phyloP scores from a whole-genome alignment of 2,113 vertebrate species.

The Halichoeres trimaculatus region DNA sequence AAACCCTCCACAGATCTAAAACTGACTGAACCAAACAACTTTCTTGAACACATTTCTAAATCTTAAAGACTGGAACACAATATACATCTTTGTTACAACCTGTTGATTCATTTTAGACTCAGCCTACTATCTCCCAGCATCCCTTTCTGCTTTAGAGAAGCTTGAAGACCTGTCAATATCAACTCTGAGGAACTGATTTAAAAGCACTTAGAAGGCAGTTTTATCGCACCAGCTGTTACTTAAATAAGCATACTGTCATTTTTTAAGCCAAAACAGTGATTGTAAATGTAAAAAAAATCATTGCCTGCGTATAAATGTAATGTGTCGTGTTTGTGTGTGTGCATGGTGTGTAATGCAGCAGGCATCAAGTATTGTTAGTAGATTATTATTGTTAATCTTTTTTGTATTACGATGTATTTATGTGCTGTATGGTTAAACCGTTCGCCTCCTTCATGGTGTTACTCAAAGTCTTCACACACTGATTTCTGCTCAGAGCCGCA shows the following conservation, averaged over 20 bases:
- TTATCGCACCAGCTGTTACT: constrained; percentile 38
- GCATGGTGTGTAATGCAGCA: constrained; percentile 15
- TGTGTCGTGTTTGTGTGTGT: constrained; percentile 28
- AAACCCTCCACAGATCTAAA: constrained; percentile 78
- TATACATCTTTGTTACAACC: constrained; percentile 24
- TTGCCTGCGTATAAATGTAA: constrained; percentile 36
- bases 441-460: constrained; percentile 39
- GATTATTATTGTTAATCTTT: constrained; percentile 50
- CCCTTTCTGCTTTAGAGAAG: constrained; percentile 38
- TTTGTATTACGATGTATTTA: constrained; percentile 73
- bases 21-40: constrained; percentile 2
- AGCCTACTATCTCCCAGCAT: background rate
- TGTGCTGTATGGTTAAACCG: constrained; percentile 53
- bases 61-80: constrained; percentile 26
- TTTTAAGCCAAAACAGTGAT: constrained; percentile 56
- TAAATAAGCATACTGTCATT: constrained; percentile 37
- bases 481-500: constrained; percentile 55
- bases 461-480: constrained; percentile 54
- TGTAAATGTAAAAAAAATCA: constrained; percentile 47
- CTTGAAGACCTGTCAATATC: constrained; percentile 34
- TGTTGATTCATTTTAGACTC: constrained; percentile 30
- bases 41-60: constrained; percentile 32
- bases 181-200: constrained; percentile 45
- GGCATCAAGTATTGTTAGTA: constrained; percentile 38
- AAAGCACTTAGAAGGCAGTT: constrained; percentile 74